Percentiles rank a stretch among this genome's conserved stretches.
Conservation (phyloP, 2,113 vertebrate genomes). For the Ceyx cyanopectus region DNA sequence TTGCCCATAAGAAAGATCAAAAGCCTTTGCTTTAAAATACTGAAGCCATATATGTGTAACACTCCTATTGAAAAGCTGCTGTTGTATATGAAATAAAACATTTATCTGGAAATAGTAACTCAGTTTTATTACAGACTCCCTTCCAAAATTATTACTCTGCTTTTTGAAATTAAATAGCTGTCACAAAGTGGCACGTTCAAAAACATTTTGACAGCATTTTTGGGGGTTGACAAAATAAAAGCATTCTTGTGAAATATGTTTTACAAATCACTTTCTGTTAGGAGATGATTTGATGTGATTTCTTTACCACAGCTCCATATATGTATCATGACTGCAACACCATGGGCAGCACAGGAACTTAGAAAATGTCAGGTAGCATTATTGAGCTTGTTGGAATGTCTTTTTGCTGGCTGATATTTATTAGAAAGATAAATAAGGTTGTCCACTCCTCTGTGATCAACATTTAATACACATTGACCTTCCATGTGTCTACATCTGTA, state of each 20-base stretch:
- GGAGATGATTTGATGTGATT: background rate
- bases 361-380: background rate
- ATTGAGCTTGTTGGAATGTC: background rate
- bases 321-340: background rate
- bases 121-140: background rate
- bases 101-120: background rate
- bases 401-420: background rate
- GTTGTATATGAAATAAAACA: background rate
- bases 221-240: background rate
- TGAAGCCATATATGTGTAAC: background rate
- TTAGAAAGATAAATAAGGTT: background rate
- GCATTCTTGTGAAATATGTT: background rate
- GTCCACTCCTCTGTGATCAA: background rate
- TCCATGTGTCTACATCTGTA: background rate
- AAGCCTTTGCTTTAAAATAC: background rate
- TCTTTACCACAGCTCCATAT: background rate
- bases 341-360: background rate
- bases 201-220: constrained; percentile 32
- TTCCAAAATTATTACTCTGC: background rate
- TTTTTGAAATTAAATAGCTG: background rate
- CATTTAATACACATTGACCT: background rate
- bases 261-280: background rate
- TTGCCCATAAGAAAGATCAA: background rate
- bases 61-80: background rate
- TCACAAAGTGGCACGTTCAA: background rate